Base-by-base conservation (phyloP, 2,888 invertebrate species). In the Macrophya annulata region DNA sequence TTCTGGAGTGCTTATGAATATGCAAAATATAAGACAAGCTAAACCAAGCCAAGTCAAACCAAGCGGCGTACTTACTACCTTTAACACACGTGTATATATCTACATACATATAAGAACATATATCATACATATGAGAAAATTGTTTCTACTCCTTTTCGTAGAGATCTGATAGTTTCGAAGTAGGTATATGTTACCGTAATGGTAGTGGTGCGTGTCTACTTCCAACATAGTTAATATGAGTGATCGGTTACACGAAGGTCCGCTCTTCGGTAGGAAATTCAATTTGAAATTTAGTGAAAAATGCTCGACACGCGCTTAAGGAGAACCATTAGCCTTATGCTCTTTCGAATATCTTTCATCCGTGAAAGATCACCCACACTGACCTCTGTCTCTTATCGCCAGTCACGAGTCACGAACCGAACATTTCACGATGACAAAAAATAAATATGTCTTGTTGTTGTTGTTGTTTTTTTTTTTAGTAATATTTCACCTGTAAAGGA, bases 1-100 rank as follows among this genome's bases (percentile, higher is more conserved):
- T 84, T 86, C 87, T 43, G 86, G 85, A 86, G 87, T 85, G 87
- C 89, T 90, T 90, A 90, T 90, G 89, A 90, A 90, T 90, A 90
- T 90, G 89, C 90, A 90, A 87, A 86, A 87, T 86, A 72, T 72
- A 21, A 85, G 17, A 85, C 87, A 84, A 77, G 86, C 86, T 79
- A 84, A 86, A n/a, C n/a, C n/a, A 55, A 55, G 55, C n/a, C n/a
- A 55, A 55, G 55, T 8, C 8, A 8, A 55, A n/a, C n/a, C 55
- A 8, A 55, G 6, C 55, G n/a, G 55, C 21, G 62, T 62, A 12
- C 12, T 4, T 62, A 25, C 62, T 62, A 62, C 62, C 10, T 62
- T 3, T 25, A 62, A 21, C 62, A 62, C 48, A 45, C 25, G 76
- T 48, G n/a, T 45, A 48, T 12, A 4, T 21, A 45, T 45, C 6